Conservation (phyloP, 2,888 invertebrate genomes). For the Biston stratarius region DNA sequence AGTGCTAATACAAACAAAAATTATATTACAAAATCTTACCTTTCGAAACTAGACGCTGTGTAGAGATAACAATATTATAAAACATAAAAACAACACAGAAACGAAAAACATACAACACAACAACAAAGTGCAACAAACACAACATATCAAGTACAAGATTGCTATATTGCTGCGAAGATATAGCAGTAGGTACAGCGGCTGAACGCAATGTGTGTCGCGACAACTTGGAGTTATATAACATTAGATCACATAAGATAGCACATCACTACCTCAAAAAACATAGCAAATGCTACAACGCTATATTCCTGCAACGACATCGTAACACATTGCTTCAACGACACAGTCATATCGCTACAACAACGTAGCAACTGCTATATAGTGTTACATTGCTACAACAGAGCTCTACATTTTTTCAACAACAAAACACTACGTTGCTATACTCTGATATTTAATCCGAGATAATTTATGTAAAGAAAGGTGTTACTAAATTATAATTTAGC, state of each 20-base stretch:
- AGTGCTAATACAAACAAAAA: not conserved
- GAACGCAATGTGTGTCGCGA: not conserved
- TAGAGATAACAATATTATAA: not conserved
- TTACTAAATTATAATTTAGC: too few species aligned
- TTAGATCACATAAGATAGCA: not conserved
- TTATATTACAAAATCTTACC: slow-evolving; percentile 1
- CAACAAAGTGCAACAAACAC: slow-evolving; percentile 23
- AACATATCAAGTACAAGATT: slow-evolving; percentile 21
- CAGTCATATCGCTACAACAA: slow-evolving; percentile 1
- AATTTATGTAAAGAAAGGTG: too few species aligned
- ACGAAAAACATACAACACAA: slow-evolving; percentile 6
- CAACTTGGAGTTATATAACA: not conserved
- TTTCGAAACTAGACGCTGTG: not conserved
- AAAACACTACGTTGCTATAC: slow-evolving; percentile 15
- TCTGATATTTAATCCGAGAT: too few species aligned
- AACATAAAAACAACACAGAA: not conserved
- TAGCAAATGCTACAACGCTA: not conserved
- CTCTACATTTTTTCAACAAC: slow-evolving; percentile 13
- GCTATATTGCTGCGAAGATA: not conserved
- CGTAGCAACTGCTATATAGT: slow-evolving; percentile 2
- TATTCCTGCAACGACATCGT: too few species aligned
- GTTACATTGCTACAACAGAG: slow-evolving; percentile 12
- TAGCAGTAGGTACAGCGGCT: not conserved
- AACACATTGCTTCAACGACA: not conserved
- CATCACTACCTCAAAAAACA: not conserved